Conservation (phyloP, 2,113 vertebrate genomes). For the Engraulis encrasicolus region DNA sequence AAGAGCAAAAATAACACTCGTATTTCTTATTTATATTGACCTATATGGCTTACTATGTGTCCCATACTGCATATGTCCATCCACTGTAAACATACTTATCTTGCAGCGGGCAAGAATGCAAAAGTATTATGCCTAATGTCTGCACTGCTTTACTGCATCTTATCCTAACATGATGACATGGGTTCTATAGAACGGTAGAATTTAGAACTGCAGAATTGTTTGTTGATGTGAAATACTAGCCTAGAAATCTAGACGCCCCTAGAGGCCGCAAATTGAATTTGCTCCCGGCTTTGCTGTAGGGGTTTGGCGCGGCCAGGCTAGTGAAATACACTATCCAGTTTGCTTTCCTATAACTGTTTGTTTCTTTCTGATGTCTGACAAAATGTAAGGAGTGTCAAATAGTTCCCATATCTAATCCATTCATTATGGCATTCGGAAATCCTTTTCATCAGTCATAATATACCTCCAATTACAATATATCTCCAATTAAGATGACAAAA, state of each 20-base stretch:
- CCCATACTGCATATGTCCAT: background rate
- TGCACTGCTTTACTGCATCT: background rate
- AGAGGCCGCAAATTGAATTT: too few relatives aligned
- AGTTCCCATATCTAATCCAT: background rate
- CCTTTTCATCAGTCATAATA: background rate
- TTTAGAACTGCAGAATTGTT: too few relatives aligned
- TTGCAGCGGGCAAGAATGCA: background rate
- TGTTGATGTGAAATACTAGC: too few relatives aligned
- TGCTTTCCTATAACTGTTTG: background rate
- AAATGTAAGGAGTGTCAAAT: background rate
- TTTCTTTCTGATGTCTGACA: background rate
- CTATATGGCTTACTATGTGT: background rate
- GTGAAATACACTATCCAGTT: too few relatives aligned
- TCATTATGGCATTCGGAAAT: background rate
- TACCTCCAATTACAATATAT: too few relatives aligned
- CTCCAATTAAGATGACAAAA: background rate
- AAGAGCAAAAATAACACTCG: background rate
- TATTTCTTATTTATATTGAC: constrained; percentile 1
- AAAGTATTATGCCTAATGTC: background rate
- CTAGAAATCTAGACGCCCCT: too few relatives aligned
- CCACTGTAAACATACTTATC: background rate
- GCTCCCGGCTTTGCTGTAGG: too few relatives aligned
- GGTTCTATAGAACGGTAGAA: background rate
- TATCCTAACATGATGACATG: background rate
- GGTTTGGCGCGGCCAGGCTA: too few relatives aligned